Conservation (phyloP, 2,113 vertebrate genomes). For the Pimephales promelas region DNA sequence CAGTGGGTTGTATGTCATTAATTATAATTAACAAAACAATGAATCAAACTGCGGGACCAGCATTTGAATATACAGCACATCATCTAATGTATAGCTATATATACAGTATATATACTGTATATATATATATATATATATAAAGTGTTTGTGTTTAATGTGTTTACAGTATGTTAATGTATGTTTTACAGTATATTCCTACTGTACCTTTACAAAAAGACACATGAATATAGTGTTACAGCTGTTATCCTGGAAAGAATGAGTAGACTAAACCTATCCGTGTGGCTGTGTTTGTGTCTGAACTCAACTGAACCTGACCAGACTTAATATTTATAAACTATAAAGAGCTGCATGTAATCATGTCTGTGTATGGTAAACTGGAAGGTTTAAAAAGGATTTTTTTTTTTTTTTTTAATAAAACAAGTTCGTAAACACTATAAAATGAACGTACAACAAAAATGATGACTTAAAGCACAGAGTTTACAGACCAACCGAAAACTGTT, state of each 20-base stretch:
- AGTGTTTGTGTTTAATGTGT: not conserved
- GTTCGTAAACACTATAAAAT: not conserved
- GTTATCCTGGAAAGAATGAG: not conserved
- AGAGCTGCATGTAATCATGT: conserved; percentile 23
- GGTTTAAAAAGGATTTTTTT: too few relatives aligned
- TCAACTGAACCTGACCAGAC: conserved; percentile 46
- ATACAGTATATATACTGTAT: too few relatives aligned
- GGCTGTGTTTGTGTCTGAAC: conserved; percentile 33
- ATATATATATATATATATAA: too few relatives aligned
- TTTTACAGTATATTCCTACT: not conserved
- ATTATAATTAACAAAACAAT: too few relatives aligned
- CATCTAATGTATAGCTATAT: too few relatives aligned
- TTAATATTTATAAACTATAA: conserved; percentile 67
- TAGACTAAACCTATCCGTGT: conserved; percentile 32
- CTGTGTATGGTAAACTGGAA: conserved; percentile 32
- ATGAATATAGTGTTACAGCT: not conserved
- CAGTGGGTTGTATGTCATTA: too few relatives aligned
- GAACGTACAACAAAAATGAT: not conserved
- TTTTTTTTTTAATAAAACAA: too few relatives aligned
- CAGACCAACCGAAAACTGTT: not conserved
- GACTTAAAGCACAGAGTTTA: not conserved
- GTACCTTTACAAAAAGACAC: not conserved
- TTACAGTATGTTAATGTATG: too few relatives aligned
- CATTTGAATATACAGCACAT: too few relatives aligned
- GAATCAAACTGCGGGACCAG: too few relatives aligned